phyloP scores from a whole-genome alignment of 2,888 invertebrate species.

The Pimpla rufipes region DNA sequence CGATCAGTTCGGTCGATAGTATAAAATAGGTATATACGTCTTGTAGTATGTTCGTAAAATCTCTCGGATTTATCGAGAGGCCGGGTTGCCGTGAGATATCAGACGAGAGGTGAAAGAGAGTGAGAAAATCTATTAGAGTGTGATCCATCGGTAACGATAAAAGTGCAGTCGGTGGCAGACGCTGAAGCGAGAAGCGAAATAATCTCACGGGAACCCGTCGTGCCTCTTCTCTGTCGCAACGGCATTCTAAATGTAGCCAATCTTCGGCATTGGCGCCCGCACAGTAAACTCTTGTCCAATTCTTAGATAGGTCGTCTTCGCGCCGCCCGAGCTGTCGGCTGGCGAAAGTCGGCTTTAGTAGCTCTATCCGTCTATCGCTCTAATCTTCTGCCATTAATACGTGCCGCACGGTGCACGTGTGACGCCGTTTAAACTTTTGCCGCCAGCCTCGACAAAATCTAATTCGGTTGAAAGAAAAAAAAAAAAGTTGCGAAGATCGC shows the following conservation, averaged over 20 bases:
- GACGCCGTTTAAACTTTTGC: slow-evolving; percentile 6
- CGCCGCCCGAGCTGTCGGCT: slow-evolving; percentile 56
- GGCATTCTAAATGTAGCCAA: slow-evolving; percentile 79
- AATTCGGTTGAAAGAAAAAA: background rate
- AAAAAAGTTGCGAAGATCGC: background rate
- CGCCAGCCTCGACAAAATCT: background rate
- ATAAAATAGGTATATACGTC: background rate
- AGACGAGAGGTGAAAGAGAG: background rate
- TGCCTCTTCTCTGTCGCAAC: slow-evolving; percentile 66
- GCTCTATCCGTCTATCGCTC: slow-evolving; percentile 79
- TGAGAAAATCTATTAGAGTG: slow-evolving; percentile 16
- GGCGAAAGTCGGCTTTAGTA: slow-evolving; percentile 74
- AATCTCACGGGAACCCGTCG: slow-evolving; percentile 64
- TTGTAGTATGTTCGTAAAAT: slow-evolving; percentile 48
- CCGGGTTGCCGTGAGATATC: slow-evolving; percentile 49
- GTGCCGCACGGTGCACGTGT: slow-evolving; percentile 7
- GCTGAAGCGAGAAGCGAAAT: slow-evolving; percentile 39
- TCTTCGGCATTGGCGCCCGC: slow-evolving; percentile 83
- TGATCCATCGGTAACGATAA: slow-evolving; percentile 38
- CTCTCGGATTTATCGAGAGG: slow-evolving; percentile 50
- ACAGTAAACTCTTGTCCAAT: slow-evolving; percentile 85
- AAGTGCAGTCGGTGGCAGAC: slow-evolving; percentile 20
- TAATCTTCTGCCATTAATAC: slow-evolving; percentile 68
- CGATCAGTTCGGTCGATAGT: slow-evolving; percentile 56
- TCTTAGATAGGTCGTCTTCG: slow-evolving; percentile 81